These are phyloP conservation scores for Andrena bucephala DNA, from an alignment of 2,888 invertebrate species.

Conservation along the genomic window DNA sequence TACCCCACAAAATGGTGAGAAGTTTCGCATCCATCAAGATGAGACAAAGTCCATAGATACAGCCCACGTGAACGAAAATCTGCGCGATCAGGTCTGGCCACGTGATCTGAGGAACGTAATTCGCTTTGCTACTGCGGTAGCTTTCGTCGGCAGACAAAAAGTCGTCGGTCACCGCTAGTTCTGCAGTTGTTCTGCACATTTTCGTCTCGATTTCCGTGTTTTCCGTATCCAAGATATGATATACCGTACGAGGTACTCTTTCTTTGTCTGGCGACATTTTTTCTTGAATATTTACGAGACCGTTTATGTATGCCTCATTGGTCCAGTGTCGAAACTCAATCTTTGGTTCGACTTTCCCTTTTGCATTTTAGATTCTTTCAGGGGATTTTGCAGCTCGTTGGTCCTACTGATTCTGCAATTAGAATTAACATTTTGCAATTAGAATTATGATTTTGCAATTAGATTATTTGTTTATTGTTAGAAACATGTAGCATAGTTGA, in stretches of 20 bases:
- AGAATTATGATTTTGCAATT: too few relatives aligned
- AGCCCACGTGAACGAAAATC: conserved; percentile 89
- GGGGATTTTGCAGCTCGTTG: too few relatives aligned
- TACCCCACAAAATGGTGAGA: conserved; percentile 90
- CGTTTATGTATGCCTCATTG: too few relatives aligned
- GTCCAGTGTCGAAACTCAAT: too few relatives aligned
- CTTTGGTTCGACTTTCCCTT: too few relatives aligned
- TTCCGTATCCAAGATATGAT: conserved; percentile 31
- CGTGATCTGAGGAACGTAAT: conserved; percentile 88
- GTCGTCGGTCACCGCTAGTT: conserved; percentile 19
- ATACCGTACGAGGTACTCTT: conserved; percentile 27
- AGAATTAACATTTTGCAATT: too few relatives aligned
- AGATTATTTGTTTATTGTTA: too few relatives aligned
- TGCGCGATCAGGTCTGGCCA: conserved; percentile 92
- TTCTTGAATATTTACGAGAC: too few relatives aligned
- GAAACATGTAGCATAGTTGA: too few relatives aligned
- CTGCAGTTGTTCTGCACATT: conserved; percentile 1
- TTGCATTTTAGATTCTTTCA: too few relatives aligned
- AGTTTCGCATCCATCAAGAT: conserved; percentile 88
- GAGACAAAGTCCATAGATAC: conserved; percentile 90
- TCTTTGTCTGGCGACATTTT: too few relatives aligned
- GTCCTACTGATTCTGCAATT: too few relatives aligned
- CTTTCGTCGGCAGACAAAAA: conserved; percentile 29
- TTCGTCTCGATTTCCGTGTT: neutral
- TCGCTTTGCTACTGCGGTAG: conserved; percentile 28